phyloP scores from a whole-genome alignment of 2,888 invertebrate species.

The Acanthosoma haemorrhoidale region DNA sequence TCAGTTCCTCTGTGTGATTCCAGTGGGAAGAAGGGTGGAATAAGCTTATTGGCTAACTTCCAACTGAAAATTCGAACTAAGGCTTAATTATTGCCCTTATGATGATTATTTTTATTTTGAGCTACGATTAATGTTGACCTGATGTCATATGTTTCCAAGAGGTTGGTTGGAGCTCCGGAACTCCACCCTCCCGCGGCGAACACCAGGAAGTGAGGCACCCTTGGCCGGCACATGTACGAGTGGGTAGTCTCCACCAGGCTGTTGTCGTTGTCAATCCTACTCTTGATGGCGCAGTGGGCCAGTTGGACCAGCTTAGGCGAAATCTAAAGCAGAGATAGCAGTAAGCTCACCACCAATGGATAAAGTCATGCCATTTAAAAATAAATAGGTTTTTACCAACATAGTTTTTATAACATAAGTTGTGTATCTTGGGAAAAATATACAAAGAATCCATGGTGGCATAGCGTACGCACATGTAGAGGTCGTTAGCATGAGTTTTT shows the following conservation, averaged over 20 bases:
- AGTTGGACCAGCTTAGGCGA: not conserved
- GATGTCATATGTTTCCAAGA: constrained; percentile 71
- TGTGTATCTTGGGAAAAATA: constrained; percentile 47
- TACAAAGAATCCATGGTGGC: constrained; percentile 58
- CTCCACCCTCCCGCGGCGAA: constrained; percentile 83
- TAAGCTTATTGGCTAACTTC: no score
- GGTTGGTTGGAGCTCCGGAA: constrained; percentile 52
- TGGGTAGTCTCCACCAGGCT: not conserved
- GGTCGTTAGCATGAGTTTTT: constrained; percentile 52
- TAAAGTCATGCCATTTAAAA: not conserved
- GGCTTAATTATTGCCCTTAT: no score
- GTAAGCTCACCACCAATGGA: no score
- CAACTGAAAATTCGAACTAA: no score
- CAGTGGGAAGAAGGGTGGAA: no score
- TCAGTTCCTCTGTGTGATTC: no score
- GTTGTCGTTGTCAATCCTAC: not conserved
- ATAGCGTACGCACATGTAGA: constrained; percentile 61
- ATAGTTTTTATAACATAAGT: constrained; percentile 1
- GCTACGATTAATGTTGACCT: no score
- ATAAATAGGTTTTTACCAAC: constrained; percentile 5
- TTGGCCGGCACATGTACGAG: constrained; percentile 48
- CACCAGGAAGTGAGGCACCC: constrained; percentile 70
- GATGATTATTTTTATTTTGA: no score
- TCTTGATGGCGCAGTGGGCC: not conserved
- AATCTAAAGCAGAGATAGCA: not conserved